phyloP scores from a whole-genome alignment of 2,113 vertebrate species.

The Delphinus delphis region DNA sequence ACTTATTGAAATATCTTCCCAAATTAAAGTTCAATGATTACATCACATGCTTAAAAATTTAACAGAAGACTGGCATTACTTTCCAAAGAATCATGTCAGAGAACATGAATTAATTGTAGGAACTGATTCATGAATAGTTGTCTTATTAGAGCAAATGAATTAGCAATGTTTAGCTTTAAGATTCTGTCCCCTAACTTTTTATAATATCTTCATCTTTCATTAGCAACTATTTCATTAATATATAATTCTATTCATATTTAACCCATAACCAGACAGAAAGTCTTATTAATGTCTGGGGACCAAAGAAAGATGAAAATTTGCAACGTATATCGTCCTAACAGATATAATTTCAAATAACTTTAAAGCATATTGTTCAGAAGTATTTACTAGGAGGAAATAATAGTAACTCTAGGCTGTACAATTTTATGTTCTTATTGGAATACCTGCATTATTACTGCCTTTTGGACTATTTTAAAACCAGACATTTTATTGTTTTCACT shows the following conservation, averaged over 20 bases:
- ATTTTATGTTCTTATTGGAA: neutral
- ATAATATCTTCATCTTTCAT: neutral
- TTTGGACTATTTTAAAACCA: neutral
- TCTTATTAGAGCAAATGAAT: neutral
- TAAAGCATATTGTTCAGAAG: neutral
- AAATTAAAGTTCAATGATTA: neutral
- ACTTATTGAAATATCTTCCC: neutral
- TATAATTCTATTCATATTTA: neutral
- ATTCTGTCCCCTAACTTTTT: neutral
- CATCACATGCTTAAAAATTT: neutral
- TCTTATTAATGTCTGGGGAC: neutral
- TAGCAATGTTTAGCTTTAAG: neutral
- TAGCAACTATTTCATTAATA: neutral
- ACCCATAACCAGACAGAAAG: neutral
- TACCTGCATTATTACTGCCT: neutral
- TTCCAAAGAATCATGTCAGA: neutral
- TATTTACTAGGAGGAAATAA: neutral
- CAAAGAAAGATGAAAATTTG: neutral
- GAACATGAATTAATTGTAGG: constrained; percentile 20
- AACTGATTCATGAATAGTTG: neutral
- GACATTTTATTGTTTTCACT: neutral
- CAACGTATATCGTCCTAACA: neutral
- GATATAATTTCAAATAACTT: neutral
- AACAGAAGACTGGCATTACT: neutral
- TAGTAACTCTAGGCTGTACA: neutral